phyloP scores from a whole-genome alignment of 2,888 invertebrate genomes.

The Trissolcus japonicus region DNA sequence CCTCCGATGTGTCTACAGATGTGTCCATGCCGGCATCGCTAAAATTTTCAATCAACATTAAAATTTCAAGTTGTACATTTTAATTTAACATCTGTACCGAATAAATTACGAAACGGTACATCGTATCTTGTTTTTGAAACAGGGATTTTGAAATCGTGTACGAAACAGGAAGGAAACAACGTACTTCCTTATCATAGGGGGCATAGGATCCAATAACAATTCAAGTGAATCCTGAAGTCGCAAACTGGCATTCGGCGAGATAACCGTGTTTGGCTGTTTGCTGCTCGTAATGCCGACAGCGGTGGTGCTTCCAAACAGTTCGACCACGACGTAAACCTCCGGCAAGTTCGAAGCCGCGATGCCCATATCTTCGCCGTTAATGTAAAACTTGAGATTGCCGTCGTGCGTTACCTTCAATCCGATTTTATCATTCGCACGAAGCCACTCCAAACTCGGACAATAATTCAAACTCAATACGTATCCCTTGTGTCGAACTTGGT shows the following conservation, averaged over 20 bases:
- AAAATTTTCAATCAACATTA: conserved; percentile 33
- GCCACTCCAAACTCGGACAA: conserved; percentile 86
- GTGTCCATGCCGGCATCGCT: conserved; percentile 75
- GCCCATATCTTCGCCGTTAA: conserved; percentile 90
- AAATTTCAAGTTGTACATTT: neutral
- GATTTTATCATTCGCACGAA: conserved; percentile 87
- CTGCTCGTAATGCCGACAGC: conserved; percentile 85
- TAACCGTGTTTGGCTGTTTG: conserved; percentile 77
- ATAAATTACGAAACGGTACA: neutral
- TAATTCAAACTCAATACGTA: conserved; percentile 83
- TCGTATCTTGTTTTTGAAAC: neutral
- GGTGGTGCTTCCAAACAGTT: conserved; percentile 87
- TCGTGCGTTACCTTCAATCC: conserved; percentile 86
- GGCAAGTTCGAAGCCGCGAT: conserved; percentile 86
- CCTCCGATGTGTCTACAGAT: conserved; percentile 71
- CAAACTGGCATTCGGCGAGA: conserved; percentile 77
- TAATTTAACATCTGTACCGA: neutral
- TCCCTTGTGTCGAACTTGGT: conserved; percentile 84
- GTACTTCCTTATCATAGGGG: conserved; percentile 71
- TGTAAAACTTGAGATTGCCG: conserved; percentile 83
- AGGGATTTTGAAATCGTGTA: neutral
- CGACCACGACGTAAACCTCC: conserved; percentile 89
- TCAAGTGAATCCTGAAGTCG: conserved; percentile 81
- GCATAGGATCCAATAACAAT: conserved; percentile 79
- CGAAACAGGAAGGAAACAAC: conserved; percentile 12